A percentile compares a stretch with the other conserved stretches of the same genome.
Evolutionary conservation across 1,140 invertebrate genomes (phyloP).

Genomic region (Berghia stephanieae): DNA sequence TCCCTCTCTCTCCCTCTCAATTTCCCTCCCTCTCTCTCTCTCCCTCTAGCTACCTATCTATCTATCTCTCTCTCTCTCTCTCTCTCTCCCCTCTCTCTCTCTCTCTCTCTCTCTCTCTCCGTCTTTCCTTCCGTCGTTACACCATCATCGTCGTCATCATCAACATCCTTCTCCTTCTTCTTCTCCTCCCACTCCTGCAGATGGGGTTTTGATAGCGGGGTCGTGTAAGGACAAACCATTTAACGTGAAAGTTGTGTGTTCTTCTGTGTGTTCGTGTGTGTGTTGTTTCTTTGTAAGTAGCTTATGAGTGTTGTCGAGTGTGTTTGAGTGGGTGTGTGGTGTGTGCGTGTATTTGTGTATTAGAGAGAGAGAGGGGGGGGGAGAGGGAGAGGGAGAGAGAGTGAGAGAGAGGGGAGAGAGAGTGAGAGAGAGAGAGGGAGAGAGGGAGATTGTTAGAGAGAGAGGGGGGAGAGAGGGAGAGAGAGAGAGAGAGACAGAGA

Average conservation of each 20-base stretch:
- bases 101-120: background rate
- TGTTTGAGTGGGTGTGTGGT: background rate
- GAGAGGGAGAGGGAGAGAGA: background rate
- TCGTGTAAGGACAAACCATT: background rate
- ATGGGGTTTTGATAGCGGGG: background rate
- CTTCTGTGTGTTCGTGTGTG: slow-evolving; percentile 8
- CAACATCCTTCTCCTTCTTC: background rate
- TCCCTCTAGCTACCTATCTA: too few species aligned
- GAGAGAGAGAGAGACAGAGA: background rate
- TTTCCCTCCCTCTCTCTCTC: too few species aligned
- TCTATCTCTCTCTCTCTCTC: too few species aligned
- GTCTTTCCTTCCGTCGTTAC: background rate
- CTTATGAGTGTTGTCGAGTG: background rate
- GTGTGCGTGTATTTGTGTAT: background rate
- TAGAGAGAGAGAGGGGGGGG: background rate
- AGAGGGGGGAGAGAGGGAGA: background rate
- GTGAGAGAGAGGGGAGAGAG: background rate
- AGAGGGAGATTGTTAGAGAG: background rate
- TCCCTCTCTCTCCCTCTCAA: background rate
- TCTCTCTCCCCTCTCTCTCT: background rate
- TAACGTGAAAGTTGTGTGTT: background rate
- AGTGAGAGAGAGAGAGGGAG: background rate
- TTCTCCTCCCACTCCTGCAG: background rate
- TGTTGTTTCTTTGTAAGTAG: background rate
- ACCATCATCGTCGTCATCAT: too few species aligned